These are phyloP conservation scores for Orientallactaga sibirica DNA, from an alignment of 2,797 vertebrate species.

Conservation along the genomic window DNA sequence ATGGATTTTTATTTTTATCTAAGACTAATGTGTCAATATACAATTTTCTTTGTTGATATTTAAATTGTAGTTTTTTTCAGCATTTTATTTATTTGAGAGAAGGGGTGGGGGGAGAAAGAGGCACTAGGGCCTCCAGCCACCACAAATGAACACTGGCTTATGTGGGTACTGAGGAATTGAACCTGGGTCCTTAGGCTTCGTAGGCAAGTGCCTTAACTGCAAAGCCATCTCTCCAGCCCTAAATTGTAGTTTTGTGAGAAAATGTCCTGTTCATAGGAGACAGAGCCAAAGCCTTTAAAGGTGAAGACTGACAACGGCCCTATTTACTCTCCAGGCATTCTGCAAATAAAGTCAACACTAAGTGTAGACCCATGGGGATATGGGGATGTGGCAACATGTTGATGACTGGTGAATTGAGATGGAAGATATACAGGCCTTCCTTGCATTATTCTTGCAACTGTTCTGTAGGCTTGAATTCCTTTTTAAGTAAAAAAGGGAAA, in stretches of 20 bases:
- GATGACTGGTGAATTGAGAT: not conserved
- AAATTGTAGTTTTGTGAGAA: not conserved
- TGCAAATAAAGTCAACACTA: not conserved
- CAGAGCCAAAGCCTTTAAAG: not conserved
- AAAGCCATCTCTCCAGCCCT: too few relatives aligned
- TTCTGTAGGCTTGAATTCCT: not conserved
- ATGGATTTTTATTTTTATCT: not conserved
- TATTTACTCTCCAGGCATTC: too few relatives aligned
- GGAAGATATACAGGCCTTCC: not conserved
- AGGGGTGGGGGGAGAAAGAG: too few relatives aligned
- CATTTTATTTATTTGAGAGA: too few relatives aligned
- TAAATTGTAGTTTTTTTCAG: not conserved
- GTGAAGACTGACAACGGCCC: not conserved
- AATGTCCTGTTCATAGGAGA: not conserved
- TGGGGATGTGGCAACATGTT: not conserved
- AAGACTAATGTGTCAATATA: not conserved
- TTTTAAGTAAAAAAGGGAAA: not conserved
- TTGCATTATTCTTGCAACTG: not conserved
- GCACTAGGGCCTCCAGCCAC: too few relatives aligned
- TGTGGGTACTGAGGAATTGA: too few relatives aligned
- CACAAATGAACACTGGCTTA: too few relatives aligned
- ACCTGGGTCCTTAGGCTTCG: too few relatives aligned
- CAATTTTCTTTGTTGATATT: not conserved
- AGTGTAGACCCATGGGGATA: not conserved
- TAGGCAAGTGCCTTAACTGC: too few relatives aligned